Base-by-base conservation (phyloP, 2,113 vertebrate genomes). In the Hystrix brachyura region DNA sequence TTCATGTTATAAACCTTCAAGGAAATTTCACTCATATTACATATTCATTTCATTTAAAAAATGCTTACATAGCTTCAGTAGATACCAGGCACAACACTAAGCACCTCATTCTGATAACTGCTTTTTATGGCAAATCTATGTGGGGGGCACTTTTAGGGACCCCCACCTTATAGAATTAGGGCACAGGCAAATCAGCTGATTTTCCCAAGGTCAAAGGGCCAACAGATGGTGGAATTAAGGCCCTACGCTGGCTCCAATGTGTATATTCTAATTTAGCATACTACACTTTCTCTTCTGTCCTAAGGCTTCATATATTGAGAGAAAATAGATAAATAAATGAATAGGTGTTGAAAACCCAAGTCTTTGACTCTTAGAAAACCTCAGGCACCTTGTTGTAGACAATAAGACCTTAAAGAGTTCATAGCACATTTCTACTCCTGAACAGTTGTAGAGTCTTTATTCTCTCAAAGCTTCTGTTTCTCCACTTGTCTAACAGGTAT, bases 11-110 rank as follows among this genome's bases (percentile, higher is more conserved):
- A 72, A 87, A 62, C 6, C 29, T 60, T 8, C 7, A 65, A n/a
- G 87, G 38, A 79, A 72, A 94, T 74, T 86, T 51, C 15, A 83
- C 12, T 6, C 72, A 17, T 21, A 43, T 48, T 32, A 87, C 79
- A 1, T 7, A 43, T 65, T 97, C 51, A 53, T 48, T 87, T 87
- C 59, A 74, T 71, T 94, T 94, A 48, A 79, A 74, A 94, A 80
- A n/a, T 57, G 59, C 34, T 87, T 60, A 18, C 27, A 74, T 7
- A 51, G 55, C 1, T 93, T 97, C 27, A 18, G 9, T 5, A 74
- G n/a, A n/a, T 15, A 79, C 8, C 12, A 83, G 34, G 27, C 18
- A 79, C 34, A 57, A 53, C 51, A 17, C 86, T 57, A 85, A 91
- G 60, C n/a, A 67, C 62, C 55, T 60, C 27, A 51, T 7, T 53